phyloP scores from a whole-genome alignment of 2,888 invertebrate species.

The Lydus trimaculatus region DNA sequence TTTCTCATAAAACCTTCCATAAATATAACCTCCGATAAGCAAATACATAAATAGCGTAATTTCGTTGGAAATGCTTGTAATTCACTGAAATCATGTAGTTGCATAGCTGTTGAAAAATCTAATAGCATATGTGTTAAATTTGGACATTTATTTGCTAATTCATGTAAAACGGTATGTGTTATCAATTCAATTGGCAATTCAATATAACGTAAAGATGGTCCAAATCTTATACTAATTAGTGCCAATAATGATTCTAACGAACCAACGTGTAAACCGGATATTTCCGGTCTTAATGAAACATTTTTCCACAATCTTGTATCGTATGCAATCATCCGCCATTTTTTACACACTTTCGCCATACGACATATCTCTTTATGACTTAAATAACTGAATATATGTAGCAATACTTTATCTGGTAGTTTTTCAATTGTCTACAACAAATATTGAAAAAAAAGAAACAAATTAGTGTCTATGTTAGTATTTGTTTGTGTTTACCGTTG shows the following conservation, averaged over 20 bases:
- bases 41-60: constrained; percentile 79
- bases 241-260: constrained; percentile 87
- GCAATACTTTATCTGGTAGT: constrained; percentile 94
- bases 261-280: constrained; percentile 92
- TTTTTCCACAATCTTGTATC: constrained; percentile 95
- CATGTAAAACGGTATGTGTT: constrained; percentile 96
- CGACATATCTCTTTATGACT: constrained; percentile 93
- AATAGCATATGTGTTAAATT: constrained; percentile 95
- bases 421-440: constrained; percentile 89
- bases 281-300: constrained; percentile 95
- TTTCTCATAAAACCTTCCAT: constrained; percentile 99
- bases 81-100: constrained; percentile 98
- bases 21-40: constrained; percentile 98
- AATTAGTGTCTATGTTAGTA: constrained; percentile 7
- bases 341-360: constrained; percentile 92
- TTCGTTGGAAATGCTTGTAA: constrained; percentile 99
- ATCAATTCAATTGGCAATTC: constrained; percentile 96
- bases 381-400: constrained; percentile 93
- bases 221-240: constrained; percentile 88
- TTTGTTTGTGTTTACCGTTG: constrained; percentile 69
- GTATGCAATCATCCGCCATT: constrained; percentile 96
- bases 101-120: constrained; percentile 99
- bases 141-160: constrained; percentile 94
- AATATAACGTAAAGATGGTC: constrained; percentile 87
- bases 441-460: background rate